Percentiles rank a stretch among this genome's conserved stretches.
Conservation (phyloP, 2,797 vertebrate species). For the Decapterus maruadsi region DNA sequence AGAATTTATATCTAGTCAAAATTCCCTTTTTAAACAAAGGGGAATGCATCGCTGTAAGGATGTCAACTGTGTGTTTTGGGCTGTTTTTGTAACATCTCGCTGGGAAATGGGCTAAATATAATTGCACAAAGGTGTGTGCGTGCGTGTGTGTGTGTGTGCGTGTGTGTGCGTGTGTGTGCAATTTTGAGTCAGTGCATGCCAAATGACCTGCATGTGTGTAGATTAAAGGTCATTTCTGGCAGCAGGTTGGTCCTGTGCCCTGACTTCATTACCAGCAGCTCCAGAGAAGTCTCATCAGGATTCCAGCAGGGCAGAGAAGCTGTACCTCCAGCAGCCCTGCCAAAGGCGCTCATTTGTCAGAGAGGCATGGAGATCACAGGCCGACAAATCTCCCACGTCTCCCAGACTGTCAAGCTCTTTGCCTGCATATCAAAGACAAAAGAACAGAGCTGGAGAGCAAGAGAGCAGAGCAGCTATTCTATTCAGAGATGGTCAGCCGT, state of each 20-base stretch:
- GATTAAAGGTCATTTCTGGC: conserved; percentile 76
- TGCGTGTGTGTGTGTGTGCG: no score
- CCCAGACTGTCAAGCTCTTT: conserved; percentile 81
- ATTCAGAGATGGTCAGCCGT: conserved; percentile 78
- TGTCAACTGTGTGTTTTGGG: not conserved
- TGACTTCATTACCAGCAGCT: conserved; percentile 74
- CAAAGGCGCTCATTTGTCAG: conserved; percentile 86
- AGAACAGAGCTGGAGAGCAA: conserved; percentile 73
- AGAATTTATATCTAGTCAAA: not conserved
- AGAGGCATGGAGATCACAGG: conserved; percentile 85
- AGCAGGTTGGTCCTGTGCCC: conserved; percentile 71
- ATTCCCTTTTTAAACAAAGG: not conserved
- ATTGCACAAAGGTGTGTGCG: conserved; percentile 22
- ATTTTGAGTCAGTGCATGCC: conserved; percentile 40
- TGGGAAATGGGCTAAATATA: conserved; percentile 22
- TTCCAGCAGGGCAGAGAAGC: conserved; percentile 75
- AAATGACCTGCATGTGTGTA: conserved; percentile 62
- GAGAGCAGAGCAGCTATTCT: conserved; percentile 77
- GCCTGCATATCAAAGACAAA: conserved; percentile 86
- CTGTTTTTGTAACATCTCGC: conserved; percentile 14
- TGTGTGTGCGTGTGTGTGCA: not conserved
- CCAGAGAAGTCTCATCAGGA: conserved; percentile 78
- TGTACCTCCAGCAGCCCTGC: conserved; percentile 77
- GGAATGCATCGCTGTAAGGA: not conserved
- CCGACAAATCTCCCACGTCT: conserved; percentile 85